Evolutionary conservation across 2,888 invertebrate species (phyloP).

Genomic region (Epistrophe grossulariae): DNA sequence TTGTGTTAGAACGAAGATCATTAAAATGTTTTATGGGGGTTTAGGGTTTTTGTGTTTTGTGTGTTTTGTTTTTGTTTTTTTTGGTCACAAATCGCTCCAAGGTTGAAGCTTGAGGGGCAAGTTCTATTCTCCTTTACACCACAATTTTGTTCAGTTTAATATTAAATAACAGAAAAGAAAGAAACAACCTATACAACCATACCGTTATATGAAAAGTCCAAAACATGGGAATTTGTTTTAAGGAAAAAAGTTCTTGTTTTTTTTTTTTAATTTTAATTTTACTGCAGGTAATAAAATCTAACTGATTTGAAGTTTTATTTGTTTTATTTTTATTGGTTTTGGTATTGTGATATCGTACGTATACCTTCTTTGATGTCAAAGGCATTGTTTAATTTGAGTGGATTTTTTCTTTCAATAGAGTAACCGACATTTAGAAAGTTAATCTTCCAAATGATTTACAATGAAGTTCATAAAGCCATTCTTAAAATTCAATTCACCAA

Average conservation of each 20-base stretch:
- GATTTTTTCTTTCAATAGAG: background rate
- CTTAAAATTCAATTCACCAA: too few relatives aligned
- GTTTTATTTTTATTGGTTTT: slow-evolving; percentile 10
- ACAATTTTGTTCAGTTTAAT: background rate
- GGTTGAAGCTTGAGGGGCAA: background rate
- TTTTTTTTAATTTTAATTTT: background rate
- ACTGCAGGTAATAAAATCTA: slow-evolving; percentile 16
- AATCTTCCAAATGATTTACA: background rate
- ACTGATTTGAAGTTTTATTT: slow-evolving; percentile 15
- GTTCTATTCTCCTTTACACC: background rate
- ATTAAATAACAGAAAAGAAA: background rate
- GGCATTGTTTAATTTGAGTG: background rate
- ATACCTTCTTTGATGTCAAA: background rate
- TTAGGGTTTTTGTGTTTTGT: slow-evolving; percentile 11
- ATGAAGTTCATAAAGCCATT: background rate
- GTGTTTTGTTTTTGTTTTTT: background rate
- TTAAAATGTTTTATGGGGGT: slow-evolving; percentile 37
- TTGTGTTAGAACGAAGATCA: slow-evolving; percentile 27
- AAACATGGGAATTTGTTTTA: background rate
- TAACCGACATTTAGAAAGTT: background rate
- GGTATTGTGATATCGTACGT: background rate
- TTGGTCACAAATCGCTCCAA: background rate
- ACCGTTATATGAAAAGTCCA: background rate
- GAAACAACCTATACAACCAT: background rate
- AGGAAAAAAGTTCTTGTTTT: background rate